phyloP scores from a whole-genome alignment of 2,113 vertebrate species.

The Phyllostomus discolor region DNA sequence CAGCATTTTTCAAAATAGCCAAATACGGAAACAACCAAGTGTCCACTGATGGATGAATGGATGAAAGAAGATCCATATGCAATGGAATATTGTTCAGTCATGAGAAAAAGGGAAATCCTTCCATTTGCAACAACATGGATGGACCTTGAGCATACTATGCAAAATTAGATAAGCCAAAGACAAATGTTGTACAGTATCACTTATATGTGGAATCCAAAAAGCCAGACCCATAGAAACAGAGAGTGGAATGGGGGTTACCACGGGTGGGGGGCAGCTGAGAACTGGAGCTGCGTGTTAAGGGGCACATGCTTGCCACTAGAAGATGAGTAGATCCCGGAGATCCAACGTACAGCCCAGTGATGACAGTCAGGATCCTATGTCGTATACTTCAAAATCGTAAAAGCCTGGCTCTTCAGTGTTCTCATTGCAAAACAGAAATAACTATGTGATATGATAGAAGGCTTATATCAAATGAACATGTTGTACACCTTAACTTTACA shows the following conservation, averaged over 20 bases:
- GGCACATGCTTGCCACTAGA: not conserved
- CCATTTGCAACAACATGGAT: not conserved
- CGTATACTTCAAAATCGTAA: not conserved
- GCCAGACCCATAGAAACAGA: not conserved
- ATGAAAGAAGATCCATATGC: not conserved
- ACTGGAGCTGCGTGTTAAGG: not conserved
- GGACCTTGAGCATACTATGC: not conserved
- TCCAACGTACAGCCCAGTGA: not conserved
- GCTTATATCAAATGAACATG: not conserved
- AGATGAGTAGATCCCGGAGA: not conserved
- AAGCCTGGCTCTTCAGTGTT: not conserved
- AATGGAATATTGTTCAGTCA: not conserved
- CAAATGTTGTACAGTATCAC: not conserved
- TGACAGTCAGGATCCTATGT: not conserved
- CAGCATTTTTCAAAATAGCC: not conserved
- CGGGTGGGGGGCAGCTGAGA: not conserved
- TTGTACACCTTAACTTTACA: not conserved
- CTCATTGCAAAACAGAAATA: not conserved
- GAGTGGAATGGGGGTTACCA: not conserved
- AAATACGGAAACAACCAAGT: not conserved
- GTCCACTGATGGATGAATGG: not conserved
- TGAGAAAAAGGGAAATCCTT: not conserved
- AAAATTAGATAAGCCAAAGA: not conserved
- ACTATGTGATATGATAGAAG: not conserved
- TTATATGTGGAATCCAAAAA: not conserved